phyloP scores from a whole-genome alignment of 2,888 invertebrate species.

The Phytoseiulus persimilis region DNA sequence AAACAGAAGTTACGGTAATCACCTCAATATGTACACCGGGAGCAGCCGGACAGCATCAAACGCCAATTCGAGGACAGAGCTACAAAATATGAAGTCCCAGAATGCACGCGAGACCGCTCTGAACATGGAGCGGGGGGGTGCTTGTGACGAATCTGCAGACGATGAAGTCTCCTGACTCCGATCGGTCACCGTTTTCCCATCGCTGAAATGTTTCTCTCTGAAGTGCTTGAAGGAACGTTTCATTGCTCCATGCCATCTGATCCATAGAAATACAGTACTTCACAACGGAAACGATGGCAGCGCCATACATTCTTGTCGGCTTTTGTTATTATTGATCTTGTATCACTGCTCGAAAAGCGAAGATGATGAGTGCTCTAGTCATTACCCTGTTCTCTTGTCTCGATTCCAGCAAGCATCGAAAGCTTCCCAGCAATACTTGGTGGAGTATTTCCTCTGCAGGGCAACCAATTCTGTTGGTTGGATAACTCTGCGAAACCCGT shows the following conservation, averaged over 20 bases:
- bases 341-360: too few species aligned
- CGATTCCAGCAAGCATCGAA: background rate
- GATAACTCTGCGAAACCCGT: conserved; percentile 8
- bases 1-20: too few species aligned
- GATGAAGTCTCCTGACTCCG: background rate
- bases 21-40: conserved; percentile 20
- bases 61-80: background rate
- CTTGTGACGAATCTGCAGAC: background rate
- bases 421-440: background rate
- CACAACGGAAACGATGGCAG: too few species aligned
- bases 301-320: too few species aligned
- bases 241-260: too few species aligned
- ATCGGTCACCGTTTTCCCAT: background rate
- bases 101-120: background rate
- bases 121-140: background rate
- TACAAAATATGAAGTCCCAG: background rate
- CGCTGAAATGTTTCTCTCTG: background rate
- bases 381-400: background rate
- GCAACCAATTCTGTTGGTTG: background rate
- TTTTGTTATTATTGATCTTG: too few species aligned
- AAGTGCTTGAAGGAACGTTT: too few species aligned
- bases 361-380: too few species aligned
- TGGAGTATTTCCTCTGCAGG: background rate
- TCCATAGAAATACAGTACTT: too few species aligned
- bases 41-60: background rate